Evolutionary conservation across 2,113 vertebrate genomes (phyloP), one percentile per base, ranked within the genome.

Genomic region (Gopherus flavomarginatus): DNA sequence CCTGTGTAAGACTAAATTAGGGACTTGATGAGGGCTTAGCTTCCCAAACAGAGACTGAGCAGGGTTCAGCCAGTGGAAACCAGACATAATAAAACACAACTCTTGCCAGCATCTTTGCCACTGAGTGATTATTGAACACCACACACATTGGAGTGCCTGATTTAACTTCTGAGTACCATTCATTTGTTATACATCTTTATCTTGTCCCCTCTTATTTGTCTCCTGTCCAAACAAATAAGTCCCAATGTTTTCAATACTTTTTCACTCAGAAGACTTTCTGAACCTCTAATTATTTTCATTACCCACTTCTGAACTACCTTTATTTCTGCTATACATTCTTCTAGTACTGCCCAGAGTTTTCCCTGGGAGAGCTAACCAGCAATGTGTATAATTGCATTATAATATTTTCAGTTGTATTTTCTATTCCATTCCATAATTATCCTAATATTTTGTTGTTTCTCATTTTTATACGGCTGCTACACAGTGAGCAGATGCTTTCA

Each of bases 141-240:
- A 31, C 27, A 16, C 27, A 59, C 26, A 59, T 29, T 44, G 22
- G 65, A 79, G 8, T 4, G 90, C 47, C 14, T 77, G 35, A n/a
- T 94, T 89, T 94, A 90, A 79, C 94, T 87, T 85, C 54, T 89
- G 8, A 2, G 6, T 54, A 69, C 53, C 3, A 86, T 81, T 91
- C 16, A 62, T 89, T 95, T 8, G n/a, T 89, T 80, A 83, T 3
- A 79, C 81, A 86, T 16, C 7, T 95, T 94, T 83, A 90, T 83
- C 85, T 95, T 17, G 9, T 87, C 14, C 85, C 65, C 49, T 92
- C 88, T 94, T 78, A 84, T 92, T 94, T 84, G 49, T 90, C 78
- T 88, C 47, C 52, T 86, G 90, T 93, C 52, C 69, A 69, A 52
- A 56, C 19, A 21, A 22, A 72, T n/a, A 92, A 72, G 42, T 89